Conservation (phyloP, 2,797 vertebrate genomes). For the Hippoglossus hippoglossus region DNA sequence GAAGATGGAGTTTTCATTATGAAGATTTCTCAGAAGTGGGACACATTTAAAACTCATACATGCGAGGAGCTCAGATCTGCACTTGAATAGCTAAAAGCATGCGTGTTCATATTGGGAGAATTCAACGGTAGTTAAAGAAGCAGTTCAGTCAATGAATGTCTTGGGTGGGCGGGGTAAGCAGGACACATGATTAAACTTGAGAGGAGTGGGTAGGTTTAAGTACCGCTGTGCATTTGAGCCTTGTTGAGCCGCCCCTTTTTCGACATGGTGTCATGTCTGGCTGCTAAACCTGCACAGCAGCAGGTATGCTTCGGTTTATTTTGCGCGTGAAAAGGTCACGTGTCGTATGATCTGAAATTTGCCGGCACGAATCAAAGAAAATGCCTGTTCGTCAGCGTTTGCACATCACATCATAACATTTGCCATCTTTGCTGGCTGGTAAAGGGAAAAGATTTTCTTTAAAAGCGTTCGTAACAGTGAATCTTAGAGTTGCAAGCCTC, state of each 20-base stretch:
- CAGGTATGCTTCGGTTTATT: not conserved
- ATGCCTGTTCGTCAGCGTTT: not conserved
- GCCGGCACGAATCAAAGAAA: not conserved
- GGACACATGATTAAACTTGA: not conserved
- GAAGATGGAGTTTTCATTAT: slow-evolving; percentile 59
- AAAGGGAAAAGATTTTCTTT: not conserved
- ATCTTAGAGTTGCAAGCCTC: slow-evolving; percentile 16
- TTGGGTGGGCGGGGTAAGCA: not conserved
- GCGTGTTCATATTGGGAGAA: not conserved
- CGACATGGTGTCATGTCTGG: slow-evolving; percentile 47
- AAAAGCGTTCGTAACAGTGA: slow-evolving; percentile 19
- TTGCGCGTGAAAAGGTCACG: not conserved
- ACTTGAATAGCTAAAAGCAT: not conserved
- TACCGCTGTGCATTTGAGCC: slow-evolving; percentile 31
- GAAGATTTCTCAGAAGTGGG: slow-evolving; percentile 21
- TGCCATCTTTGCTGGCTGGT: not conserved
- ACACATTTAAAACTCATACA: not conserved
- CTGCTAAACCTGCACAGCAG: slow-evolving; percentile 5
- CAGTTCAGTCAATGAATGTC: not conserved
- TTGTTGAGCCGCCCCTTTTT: slow-evolving; percentile 44
- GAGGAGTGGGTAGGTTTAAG: not conserved
- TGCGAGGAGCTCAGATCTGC: too few species aligned
- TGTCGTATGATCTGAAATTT: not conserved
- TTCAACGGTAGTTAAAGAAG: not conserved
- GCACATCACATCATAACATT: not conserved